Conservation (phyloP, 2,113 vertebrate species). For the Stegastes partitus region DNA sequence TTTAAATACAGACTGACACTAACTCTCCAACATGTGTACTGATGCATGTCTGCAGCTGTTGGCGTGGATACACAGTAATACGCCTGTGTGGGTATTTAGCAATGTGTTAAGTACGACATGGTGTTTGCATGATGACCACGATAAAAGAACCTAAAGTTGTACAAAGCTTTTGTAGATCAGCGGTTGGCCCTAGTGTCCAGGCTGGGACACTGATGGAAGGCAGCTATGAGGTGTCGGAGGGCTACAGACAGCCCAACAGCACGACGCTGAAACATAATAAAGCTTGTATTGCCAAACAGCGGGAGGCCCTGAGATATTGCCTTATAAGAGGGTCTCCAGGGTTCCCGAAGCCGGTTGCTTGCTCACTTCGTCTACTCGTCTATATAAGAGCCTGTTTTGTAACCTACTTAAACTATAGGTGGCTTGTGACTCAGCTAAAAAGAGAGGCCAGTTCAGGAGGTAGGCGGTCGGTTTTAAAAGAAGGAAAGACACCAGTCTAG, state of each 20-base stretch:
- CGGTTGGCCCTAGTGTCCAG: constrained; percentile 13
- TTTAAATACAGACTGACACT: too few species aligned
- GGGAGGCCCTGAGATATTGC: constrained; percentile 21
- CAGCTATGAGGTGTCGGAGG: constrained; percentile 51
- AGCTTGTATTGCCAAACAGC: constrained; percentile 40
- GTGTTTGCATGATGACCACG: not conserved
- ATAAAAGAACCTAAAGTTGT: constrained; percentile 8
- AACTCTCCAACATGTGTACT: too few species aligned
- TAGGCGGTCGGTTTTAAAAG: not conserved
- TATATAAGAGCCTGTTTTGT: not conserved
- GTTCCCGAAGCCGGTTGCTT: not conserved
- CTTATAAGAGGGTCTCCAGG: not conserved
- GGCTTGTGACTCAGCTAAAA: not conserved
- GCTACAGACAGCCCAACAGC: constrained; percentile 7
- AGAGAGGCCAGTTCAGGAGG: not conserved
- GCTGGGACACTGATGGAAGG: constrained; percentile 59
- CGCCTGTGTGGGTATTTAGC: too few species aligned
- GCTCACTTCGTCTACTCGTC: not conserved
- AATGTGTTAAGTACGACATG: not conserved
- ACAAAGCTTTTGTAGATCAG: constrained; percentile 13
- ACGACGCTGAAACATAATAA: constrained; percentile 45
- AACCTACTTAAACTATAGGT: not conserved
- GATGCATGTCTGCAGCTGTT: too few species aligned
- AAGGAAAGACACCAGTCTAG: not conserved
- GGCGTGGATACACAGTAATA: too few species aligned